A percentile compares a stretch with the other conserved stretches of the same genome.
Evolutionary conservation across 1,140 invertebrate species (phyloP).

Genomic region (Luehdorfia chinensis): DNA sequence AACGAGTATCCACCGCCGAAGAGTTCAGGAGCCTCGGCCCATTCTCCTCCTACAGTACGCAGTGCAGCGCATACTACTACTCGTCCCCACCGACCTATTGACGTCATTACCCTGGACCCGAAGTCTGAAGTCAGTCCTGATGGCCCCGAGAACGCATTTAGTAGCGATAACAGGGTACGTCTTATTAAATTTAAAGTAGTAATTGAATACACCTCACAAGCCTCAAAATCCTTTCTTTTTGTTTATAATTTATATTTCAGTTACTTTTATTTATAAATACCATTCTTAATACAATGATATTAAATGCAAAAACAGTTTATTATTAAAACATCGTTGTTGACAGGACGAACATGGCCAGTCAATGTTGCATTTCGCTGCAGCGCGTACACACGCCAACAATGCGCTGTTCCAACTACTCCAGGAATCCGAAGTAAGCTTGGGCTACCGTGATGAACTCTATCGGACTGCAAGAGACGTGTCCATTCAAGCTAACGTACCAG

Average conservation of each 20-base stretch:
- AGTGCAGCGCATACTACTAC: constrained; percentile 39
- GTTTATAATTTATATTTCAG: no score
- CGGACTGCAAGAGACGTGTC: constrained; percentile 92
- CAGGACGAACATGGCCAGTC: constrained; percentile 93
- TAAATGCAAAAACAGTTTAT: no score
- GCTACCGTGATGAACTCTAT: constrained; percentile 88
- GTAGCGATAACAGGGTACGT: constrained; percentile 79
- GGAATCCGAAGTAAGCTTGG: constrained; percentile 87
- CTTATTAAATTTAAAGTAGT: constrained; percentile 5
- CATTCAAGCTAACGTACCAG: constrained; percentile 84
- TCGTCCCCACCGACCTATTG: constrained; percentile 58
- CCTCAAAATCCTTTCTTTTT: no score
- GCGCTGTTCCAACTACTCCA: constrained; percentile 86
- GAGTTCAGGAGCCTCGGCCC: constrained; percentile 23
- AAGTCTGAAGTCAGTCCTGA: constrained; percentile 61
- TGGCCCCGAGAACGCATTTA: constrained; percentile 79
- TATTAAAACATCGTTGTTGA: no score
- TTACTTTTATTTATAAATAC: no score
- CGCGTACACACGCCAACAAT: constrained; percentile 85
- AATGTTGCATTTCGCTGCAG: constrained; percentile 92
- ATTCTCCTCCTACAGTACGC: constrained; percentile 25
- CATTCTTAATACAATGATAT: no score
- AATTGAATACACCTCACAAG: no score
- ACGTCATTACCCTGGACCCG: constrained; percentile 68
- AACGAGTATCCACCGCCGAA: constrained; percentile 43